Conservation (phyloP, 2,888 invertebrate genomes). For the Linnaemya tessellans region DNA sequence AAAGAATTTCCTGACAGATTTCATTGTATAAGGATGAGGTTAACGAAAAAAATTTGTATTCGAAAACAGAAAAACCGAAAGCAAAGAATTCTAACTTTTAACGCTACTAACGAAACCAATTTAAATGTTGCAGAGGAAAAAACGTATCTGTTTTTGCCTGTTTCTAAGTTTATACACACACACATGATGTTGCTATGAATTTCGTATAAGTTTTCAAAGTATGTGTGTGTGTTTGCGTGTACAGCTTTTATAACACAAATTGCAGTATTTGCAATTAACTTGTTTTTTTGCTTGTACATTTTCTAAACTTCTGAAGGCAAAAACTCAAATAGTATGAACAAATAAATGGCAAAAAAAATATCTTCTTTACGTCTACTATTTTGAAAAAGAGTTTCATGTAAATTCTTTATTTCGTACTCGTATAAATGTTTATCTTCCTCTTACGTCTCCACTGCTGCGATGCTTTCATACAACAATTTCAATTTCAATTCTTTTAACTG, state of each 20-base stretch:
- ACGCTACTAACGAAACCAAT: constrained; percentile 68
- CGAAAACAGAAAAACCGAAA: constrained; percentile 18
- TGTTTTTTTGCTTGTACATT: constrained; percentile 39
- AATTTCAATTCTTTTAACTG: constrained; percentile 66
- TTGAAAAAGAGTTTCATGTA: constrained; percentile 28
- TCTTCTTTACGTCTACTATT: not conserved
- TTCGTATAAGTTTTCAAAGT: not conserved
- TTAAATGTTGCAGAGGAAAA: constrained; percentile 47
- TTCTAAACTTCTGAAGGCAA: constrained; percentile 47
- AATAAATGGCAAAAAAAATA: constrained; percentile 44
- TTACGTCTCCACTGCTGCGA: not conserved
- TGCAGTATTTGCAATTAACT: constrained; percentile 70
- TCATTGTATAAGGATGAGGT: constrained; percentile 43
- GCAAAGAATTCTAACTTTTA: constrained; percentile 41
- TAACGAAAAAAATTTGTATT: constrained; percentile 3
- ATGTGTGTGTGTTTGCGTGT: constrained; percentile 19
- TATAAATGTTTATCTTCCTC: constrained; percentile 13
- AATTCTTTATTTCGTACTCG: constrained; percentile 20
- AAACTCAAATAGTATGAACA: constrained; percentile 43
- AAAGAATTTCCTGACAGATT: not conserved
- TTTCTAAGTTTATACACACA: constrained; percentile 4
- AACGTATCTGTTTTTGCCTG: constrained; percentile 19
- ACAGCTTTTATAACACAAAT: constrained; percentile 58
- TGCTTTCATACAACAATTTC: constrained; percentile 61
- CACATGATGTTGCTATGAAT: constrained; percentile 3